A percentile compares a stretch with the other conserved stretches of the same genome.
These are phyloP conservation scores for Sicus ferrugineus DNA, from an alignment of 2,888 invertebrate genomes.

Conservation along the genomic window DNA sequence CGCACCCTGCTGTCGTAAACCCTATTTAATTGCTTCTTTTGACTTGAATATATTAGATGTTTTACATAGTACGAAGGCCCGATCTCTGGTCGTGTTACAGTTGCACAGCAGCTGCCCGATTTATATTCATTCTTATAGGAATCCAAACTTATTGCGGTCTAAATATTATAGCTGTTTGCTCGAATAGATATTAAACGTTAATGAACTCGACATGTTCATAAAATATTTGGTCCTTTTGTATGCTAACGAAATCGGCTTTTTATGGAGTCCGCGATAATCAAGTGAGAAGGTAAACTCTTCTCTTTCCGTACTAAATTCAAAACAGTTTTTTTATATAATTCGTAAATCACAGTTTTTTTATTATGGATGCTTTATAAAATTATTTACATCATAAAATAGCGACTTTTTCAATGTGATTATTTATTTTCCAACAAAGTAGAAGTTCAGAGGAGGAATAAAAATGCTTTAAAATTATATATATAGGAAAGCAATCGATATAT, in stretches of 20 bases:
- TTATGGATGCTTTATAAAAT: too few species aligned
- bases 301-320: neutral
- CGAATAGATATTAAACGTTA: constrained; percentile 21
- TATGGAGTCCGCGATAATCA: constrained; percentile 6
- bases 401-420: too few species aligned
- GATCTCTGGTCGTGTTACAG: neutral
- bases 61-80: neutral
- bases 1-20: neutral
- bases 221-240: constrained; percentile 22
- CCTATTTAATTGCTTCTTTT: constrained; percentile 23
- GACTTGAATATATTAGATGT: constrained; percentile 13
- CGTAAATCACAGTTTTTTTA: too few species aligned
- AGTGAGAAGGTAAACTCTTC: neutral
- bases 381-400: too few species aligned
- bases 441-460: too few species aligned
- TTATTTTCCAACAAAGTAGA: too few species aligned
- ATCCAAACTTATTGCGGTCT: neutral
- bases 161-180: constrained; percentile 21
- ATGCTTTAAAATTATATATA: too few species aligned
- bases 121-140: neutral
- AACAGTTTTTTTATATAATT: neutral
- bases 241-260: constrained; percentile 20
- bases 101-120: constrained; percentile 10
- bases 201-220: constrained; percentile 30
- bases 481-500: too few species aligned